Percentiles rank a stretch among this genome's conserved stretches.
Evolutionary conservation across 2,888 invertebrate genomes (phyloP).

Genomic region (Noctua janthina): DNA sequence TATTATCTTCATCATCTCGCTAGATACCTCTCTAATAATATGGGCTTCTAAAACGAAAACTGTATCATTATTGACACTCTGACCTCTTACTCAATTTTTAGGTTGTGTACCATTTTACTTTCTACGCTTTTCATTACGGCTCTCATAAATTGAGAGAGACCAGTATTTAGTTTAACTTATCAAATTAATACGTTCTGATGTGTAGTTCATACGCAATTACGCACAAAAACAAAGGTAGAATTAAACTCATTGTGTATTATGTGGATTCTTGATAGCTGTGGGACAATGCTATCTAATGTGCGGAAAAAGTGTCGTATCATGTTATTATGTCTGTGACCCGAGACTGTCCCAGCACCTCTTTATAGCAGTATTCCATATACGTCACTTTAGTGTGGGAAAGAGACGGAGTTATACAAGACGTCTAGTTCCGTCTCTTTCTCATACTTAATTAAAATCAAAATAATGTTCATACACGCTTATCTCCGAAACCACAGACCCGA

Average conservation of each 20-base stretch:
- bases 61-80: neutral
- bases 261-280: conserved; percentile 16
- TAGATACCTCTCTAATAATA: neutral
- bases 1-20: neutral
- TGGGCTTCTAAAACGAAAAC: neutral
- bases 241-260: conserved; percentile 41
- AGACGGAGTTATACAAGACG: neutral
- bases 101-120: neutral
- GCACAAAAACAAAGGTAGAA: conserved; percentile 1
- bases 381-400: neutral
- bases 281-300: conserved; percentile 54
- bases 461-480: neutral
- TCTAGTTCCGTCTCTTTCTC: neutral
- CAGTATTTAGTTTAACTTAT: neutral
- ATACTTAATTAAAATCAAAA: neutral
- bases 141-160: neutral
- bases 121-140: neutral
- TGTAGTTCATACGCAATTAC: too few relatives aligned
- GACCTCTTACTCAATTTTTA: neutral
- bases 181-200: neutral
- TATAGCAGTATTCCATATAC: neutral
- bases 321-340: conserved; percentile 1
- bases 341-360: neutral
- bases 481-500: neutral
- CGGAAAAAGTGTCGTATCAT: conserved; percentile 35